Evolutionary conservation across 2,797 vertebrate species (phyloP).

Genomic region (Hypotaenidia philippensis): DNA sequence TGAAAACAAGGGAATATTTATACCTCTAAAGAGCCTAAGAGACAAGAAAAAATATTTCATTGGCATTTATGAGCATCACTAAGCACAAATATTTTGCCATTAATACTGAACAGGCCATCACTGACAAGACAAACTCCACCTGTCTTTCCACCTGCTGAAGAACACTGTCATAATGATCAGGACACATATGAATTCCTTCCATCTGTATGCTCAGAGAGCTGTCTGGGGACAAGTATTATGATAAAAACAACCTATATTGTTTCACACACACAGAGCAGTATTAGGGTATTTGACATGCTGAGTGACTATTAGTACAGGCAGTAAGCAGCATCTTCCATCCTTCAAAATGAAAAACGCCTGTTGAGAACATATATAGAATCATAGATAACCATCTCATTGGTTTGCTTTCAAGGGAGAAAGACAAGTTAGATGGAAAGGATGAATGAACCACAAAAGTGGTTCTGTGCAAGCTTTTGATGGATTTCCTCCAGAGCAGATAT

Average conservation of each 20-base stretch:
- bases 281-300: not conserved
- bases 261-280: not conserved
- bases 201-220: not conserved
- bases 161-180: not conserved
- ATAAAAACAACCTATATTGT: not conserved
- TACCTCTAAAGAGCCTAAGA: not conserved
- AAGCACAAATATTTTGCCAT: conserved; percentile 55
- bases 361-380: not conserved
- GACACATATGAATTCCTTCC: not conserved
- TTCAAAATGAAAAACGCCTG: not conserved
- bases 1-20: conserved; percentile 30
- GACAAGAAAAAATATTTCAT: conserved; percentile 7
- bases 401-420: not conserved
- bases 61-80: conserved; percentile 48
- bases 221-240: not conserved
- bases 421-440: not conserved
- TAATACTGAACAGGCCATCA: not conserved
- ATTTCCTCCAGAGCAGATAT: not conserved
- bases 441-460: not conserved
- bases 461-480: not conserved
- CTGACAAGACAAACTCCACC: not conserved
- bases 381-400: not conserved
- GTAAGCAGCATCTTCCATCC: not conserved
- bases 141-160: not conserved
- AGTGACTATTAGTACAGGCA: not conserved